Evolutionary conservation across 2,797 vertebrate species (phyloP).

Genomic region (Knipowitschia caucasica): DNA sequence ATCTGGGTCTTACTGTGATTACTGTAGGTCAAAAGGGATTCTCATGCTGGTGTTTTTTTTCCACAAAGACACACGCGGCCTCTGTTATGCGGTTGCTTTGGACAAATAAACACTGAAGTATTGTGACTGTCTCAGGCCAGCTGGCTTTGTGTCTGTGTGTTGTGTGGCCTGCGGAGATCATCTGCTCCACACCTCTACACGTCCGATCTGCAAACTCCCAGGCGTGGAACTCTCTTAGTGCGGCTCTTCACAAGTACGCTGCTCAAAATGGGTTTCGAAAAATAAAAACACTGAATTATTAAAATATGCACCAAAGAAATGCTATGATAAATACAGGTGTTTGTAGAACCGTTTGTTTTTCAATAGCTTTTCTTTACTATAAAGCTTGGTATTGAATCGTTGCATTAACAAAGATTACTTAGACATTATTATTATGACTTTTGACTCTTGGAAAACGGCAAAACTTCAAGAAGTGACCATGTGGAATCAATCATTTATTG

Average conservation of each 20-base stretch:
- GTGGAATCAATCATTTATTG: too few relatives aligned
- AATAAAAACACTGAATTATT: conserved; percentile 6
- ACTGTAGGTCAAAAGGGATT: conserved; percentile 55
- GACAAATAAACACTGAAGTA: conserved; percentile 74
- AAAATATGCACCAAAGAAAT: background rate
- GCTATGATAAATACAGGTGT: background rate
- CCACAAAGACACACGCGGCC: conserved; percentile 58
- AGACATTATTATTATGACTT: background rate
- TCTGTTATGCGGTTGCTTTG: conserved; percentile 65
- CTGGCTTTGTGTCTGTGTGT: conserved; percentile 72
- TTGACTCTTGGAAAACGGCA: background rate
- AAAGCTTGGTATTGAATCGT: background rate
- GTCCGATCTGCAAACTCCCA: conserved; percentile 68
- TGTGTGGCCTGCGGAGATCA: conserved; percentile 66
- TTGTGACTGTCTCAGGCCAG: conserved; percentile 72
- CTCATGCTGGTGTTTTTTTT: conserved; percentile 42
- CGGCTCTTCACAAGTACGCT: conserved; percentile 46
- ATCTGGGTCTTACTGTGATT: conserved; percentile 9
- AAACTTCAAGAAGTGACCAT: background rate
- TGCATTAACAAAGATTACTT: background rate
- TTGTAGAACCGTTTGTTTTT: background rate
- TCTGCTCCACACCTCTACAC: conserved; percentile 73
- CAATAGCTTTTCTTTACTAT: background rate
- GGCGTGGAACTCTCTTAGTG: conserved; percentile 43
- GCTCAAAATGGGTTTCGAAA: conserved; percentile 8